Evolutionary conservation across 2,797 vertebrate genomes (phyloP).

Genomic region (Sebastes cheni): DNA sequence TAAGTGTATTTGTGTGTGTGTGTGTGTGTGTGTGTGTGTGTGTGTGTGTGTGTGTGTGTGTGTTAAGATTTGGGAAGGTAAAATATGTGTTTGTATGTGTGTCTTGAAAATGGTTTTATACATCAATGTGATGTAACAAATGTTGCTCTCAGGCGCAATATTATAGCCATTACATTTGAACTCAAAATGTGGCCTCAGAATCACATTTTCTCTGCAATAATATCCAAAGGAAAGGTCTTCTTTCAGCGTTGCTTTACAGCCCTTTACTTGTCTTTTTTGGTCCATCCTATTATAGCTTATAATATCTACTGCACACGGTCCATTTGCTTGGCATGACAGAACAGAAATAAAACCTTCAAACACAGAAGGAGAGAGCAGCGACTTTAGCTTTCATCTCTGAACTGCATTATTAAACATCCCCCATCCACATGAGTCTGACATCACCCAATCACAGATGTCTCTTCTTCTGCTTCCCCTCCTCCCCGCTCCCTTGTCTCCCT

Average conservation of each 20-base stretch:
- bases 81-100: slow-evolving; percentile 9
- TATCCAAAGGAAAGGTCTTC: slow-evolving; percentile 12
- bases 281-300: slow-evolving; percentile 42
- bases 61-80: background rate
- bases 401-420: slow-evolving; percentile 81
- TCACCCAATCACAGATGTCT: slow-evolving; percentile 71
- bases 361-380: slow-evolving; percentile 44
- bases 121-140: background rate
- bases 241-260: slow-evolving; percentile 20
- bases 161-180: slow-evolving; percentile 4
- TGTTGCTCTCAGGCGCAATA: background rate
- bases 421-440: slow-evolving; percentile 70
- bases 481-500: slow-evolving; percentile 48
- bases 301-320: slow-evolving; percentile 45
- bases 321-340: slow-evolving; percentile 67
- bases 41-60: slow-evolving; percentile 7
- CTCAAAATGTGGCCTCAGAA: slow-evolving; percentile 1
- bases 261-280: slow-evolving; percentile 18
- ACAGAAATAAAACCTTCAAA: slow-evolving; percentile 67
- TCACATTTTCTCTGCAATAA: slow-evolving; percentile 10
- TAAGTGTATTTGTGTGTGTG: slow-evolving; percentile 8
- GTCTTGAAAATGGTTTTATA: slow-evolving; percentile 20
- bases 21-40: slow-evolving; percentile 8
- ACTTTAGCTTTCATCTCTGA: slow-evolving; percentile 77
- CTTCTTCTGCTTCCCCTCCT: slow-evolving; percentile 13